Conservation (phyloP, 2,888 invertebrate species). For the Syrphus vitripennis region DNA sequence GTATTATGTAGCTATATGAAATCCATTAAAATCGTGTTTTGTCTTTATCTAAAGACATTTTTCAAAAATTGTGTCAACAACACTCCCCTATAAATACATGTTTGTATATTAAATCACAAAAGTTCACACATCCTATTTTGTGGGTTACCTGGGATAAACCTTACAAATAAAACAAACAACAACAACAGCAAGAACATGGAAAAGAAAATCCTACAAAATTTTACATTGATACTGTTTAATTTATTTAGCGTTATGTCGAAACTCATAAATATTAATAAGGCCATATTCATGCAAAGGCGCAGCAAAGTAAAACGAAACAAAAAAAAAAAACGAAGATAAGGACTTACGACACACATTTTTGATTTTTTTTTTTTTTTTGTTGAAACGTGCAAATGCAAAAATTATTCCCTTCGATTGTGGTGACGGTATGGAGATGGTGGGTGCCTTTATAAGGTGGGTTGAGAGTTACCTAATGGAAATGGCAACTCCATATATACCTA, state of each 20-base stretch:
- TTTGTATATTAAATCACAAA: background rate
- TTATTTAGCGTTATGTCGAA: slow-evolving; percentile 62
- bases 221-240: slow-evolving; percentile 65
- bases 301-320: background rate
- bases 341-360: slow-evolving; percentile 28
- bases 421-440: slow-evolving; percentile 19
- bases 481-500: slow-evolving; percentile 4
- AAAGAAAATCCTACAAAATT: slow-evolving; percentile 35
- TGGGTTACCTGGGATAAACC: slow-evolving; percentile 13
- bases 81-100: background rate
- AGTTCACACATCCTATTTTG: background rate
- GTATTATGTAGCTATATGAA: no score
- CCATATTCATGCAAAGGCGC: slow-evolving; percentile 52
- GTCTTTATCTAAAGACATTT: background rate
- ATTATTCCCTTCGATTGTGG: slow-evolving; percentile 57
- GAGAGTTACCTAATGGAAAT: slow-evolving; percentile 49
- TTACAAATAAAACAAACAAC: background rate
- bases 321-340: slow-evolving; percentile 22
- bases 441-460: background rate
- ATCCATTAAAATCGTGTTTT: background rate
- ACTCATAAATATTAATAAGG: slow-evolving; percentile 68
- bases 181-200: background rate
- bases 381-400: slow-evolving; percentile 66
- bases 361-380: background rate
- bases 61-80: background rate